Conservation (phyloP, 2,113 vertebrate species). For the Menidia beryllina region DNA sequence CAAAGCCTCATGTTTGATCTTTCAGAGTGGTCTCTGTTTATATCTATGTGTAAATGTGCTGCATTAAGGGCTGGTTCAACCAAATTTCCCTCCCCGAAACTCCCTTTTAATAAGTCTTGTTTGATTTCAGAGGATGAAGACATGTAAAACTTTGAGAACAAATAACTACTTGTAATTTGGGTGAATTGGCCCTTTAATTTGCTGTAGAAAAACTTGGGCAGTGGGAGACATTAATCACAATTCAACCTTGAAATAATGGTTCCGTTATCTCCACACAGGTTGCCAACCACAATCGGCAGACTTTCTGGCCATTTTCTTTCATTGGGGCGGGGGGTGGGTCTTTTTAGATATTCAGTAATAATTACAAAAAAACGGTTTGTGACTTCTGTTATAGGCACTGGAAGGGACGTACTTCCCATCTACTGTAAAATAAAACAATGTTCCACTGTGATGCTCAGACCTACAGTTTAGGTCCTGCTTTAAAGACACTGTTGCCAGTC, state of each 20-base stretch:
- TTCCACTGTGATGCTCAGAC: conserved; percentile 72
- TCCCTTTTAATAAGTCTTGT: not conserved
- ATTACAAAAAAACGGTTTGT: conserved; percentile 16
- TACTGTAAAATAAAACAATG: conserved; percentile 59
- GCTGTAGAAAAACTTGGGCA: too few species aligned
- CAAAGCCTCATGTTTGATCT: conserved; percentile 15
- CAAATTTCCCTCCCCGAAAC: conserved; percentile 3
- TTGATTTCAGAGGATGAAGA: not conserved
- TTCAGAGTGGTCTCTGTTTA: conserved; percentile 34
- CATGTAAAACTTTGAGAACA: not conserved
- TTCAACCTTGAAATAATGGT: not conserved
- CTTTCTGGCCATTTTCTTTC: conserved; percentile 11
- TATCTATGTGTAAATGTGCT: conserved; percentile 29
- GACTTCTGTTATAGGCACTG: conserved; percentile 43
- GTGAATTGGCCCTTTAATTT: conserved; percentile 15
- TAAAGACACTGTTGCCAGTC: conserved; percentile 40
- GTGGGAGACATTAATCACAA: too few species aligned
- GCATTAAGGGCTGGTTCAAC: conserved; percentile 21
- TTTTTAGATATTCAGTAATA: conserved; percentile 27
- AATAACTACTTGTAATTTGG: conserved; percentile 1
- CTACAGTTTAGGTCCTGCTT: conserved; percentile 55
- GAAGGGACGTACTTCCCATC: conserved; percentile 40
- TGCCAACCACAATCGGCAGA: conserved; percentile 3
- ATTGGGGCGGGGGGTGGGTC: not conserved
- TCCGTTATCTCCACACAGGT: conserved; percentile 6